Evolutionary conservation across 2,888 invertebrate species (phyloP).

Genomic region (Linyphia triangularis): DNA sequence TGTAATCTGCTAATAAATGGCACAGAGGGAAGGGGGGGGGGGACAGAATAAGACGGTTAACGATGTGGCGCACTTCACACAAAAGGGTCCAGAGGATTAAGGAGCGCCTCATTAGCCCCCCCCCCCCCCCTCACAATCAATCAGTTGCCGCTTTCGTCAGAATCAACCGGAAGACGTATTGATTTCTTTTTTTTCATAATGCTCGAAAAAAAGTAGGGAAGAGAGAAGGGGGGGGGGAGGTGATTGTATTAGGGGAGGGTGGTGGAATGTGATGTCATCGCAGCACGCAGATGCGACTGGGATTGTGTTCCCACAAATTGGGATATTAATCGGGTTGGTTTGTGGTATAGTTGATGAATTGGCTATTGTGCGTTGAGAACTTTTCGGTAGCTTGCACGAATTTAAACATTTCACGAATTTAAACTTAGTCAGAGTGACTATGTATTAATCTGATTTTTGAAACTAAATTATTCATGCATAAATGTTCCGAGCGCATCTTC

Average conservation of each 20-base stretch:
- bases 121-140: conserved; percentile 49
- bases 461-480: no score
- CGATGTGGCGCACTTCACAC: conserved; percentile 70
- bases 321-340: neutral
- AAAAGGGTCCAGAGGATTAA: conserved; percentile 63
- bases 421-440: no score
- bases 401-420: no score
- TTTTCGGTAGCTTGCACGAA: no score
- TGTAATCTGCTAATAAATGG: conserved; percentile 72
- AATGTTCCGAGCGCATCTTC: no score
- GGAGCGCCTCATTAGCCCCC: conserved; percentile 65
- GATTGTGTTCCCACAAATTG: neutral
- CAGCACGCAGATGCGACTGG: no score
- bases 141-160: conserved; percentile 40
- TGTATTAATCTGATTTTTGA: no score
- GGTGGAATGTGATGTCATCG: no score
- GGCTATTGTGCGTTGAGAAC: neutral
- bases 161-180: conserved; percentile 48
- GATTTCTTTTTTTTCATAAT: conserved; percentile 47
- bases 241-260: neutral
- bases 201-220: conserved; percentile 1
- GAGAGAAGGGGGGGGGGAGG: neutral
- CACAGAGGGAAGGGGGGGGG: conserved; percentile 49
- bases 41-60: conserved; percentile 68
- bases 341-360: neutral